A percentile compares a stretch with the other conserved stretches of the same genome.
Evolutionary conservation across 1,140 invertebrate genomes (phyloP).

Genomic region (Lepidurus apus): DNA sequence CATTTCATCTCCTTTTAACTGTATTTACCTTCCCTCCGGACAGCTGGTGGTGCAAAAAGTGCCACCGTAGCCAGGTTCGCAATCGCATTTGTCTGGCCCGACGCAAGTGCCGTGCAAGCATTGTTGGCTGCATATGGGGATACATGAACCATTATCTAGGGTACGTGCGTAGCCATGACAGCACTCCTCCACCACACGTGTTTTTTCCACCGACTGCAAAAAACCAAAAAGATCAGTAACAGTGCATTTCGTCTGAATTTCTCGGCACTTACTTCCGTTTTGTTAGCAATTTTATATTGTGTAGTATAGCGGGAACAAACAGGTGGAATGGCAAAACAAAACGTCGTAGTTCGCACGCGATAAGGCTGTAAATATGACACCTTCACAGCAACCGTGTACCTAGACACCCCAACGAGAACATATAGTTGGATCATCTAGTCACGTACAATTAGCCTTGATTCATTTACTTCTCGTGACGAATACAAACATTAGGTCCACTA

Average conservation of each 20-base stretch:
- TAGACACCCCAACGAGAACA: conserved; percentile 45
- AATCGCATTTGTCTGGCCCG: conserved; percentile 78
- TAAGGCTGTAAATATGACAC: conserved; percentile 72
- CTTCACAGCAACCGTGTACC: conserved; percentile 63
- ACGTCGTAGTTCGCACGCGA: conserved; percentile 68
- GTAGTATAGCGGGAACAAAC: conserved; percentile 79
- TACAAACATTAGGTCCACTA: conserved; percentile 54
- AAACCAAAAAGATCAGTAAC: conserved; percentile 31
- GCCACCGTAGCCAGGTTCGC: conserved; percentile 78
- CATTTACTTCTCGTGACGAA: conserved; percentile 53
- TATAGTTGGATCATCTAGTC: neutral
- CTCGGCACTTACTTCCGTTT: conserved; percentile 52
- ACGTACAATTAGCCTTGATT: neutral
- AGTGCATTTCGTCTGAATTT: neutral
- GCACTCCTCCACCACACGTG: conserved; percentile 71
- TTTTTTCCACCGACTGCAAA: conserved; percentile 61
- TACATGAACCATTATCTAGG: conserved; percentile 56
- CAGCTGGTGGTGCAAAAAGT: conserved; percentile 68
- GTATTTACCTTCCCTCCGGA: conserved; percentile 6
- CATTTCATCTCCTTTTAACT: neutral
- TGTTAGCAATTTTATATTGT: conserved; percentile 63
- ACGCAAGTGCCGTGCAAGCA: conserved; percentile 80
- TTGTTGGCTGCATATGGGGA: conserved; percentile 68
- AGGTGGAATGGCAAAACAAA: conserved; percentile 76
- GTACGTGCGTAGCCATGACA: conserved; percentile 71